Base-by-base conservation (phyloP, 2,113 vertebrate genomes). In the Electrona antarctica region DNA sequence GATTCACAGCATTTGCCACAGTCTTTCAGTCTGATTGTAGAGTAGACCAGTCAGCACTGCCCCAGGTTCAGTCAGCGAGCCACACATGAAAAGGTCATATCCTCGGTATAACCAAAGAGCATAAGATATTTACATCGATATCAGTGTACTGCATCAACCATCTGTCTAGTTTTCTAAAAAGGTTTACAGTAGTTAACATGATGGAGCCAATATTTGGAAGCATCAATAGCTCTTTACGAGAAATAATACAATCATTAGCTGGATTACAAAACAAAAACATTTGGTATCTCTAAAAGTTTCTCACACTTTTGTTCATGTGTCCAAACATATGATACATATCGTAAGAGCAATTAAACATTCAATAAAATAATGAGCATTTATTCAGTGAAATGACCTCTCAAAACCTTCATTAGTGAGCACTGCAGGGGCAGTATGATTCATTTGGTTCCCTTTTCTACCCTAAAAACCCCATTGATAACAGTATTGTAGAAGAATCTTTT, bases 171-270 rank as follows among this genome's bases (percentile, higher is more conserved):
- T 60, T 41, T 6, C 69, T 84, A 67, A 73, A 55, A 49, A 64
- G 65, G 67, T 76, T 57, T 33, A 59, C 86, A 86, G 85, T 81
- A 88, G 83, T 81, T 70, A 61, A 72, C 58, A 67, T 28, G 71
- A 68, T 61, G 68, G 62, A 82, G 67, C n/a, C 8, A 3, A 62
- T 15, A 49, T 64, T 67, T 71, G 66, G 58, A 84, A 74, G 74
- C 15, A 59, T 67, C 60, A 67, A 85, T 60, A 86, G 81, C 78
- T 79, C 78, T 80, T 82, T 73, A 68, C 55, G 60, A 69, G 77
- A 56, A 2, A 61, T 66, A 63, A 70, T 89, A 91, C 86, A 91
- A 90, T 89, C 86, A 87, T 90, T 61, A 83, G 87, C 84, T 86
- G 78, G 80, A 78, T 80, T 47, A 71, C 62, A 65, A 81, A 70